Conservation (phyloP, 2,888 invertebrate species). For the Nymphalis c-album region DNA sequence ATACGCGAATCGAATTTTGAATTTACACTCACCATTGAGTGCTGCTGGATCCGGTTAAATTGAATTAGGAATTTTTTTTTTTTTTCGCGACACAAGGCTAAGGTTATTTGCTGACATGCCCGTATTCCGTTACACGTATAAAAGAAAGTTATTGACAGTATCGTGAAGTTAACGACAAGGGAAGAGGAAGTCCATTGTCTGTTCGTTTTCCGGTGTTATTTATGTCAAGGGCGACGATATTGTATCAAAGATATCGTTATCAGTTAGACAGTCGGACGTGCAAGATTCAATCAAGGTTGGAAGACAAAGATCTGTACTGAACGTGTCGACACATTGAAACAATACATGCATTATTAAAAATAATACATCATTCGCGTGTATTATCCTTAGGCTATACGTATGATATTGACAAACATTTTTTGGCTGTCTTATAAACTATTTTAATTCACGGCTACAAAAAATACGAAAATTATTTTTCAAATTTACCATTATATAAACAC, state of each 20-base stretch:
- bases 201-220: constrained; percentile 54
- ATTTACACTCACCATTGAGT: constrained; percentile 45
- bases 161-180: constrained; percentile 58
- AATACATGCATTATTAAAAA: constrained; percentile 16
- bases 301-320: constrained; percentile 31
- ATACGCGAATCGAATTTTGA: constrained; percentile 65
- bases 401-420: no score
- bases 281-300: constrained; percentile 40
- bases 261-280: constrained; percentile 34
- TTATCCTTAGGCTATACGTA: no score
- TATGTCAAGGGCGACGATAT: constrained; percentile 56
- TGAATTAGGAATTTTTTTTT: constrained; percentile 21
- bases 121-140: constrained; percentile 32
- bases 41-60: constrained; percentile 24
- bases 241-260: constrained; percentile 28
- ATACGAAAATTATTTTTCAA: no score
- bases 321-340: constrained; percentile 25
- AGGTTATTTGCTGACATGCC: neutral
- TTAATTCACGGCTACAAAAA: no score
- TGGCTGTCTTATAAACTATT: no score
- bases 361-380: neutral
- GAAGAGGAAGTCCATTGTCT: constrained; percentile 65
- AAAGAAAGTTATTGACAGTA: constrained; percentile 67
- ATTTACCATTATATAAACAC: no score
- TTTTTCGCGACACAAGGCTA: constrained; percentile 20